phyloP scores from a whole-genome alignment of 2,113 vertebrate genomes.

The Lophius piscatorius region DNA sequence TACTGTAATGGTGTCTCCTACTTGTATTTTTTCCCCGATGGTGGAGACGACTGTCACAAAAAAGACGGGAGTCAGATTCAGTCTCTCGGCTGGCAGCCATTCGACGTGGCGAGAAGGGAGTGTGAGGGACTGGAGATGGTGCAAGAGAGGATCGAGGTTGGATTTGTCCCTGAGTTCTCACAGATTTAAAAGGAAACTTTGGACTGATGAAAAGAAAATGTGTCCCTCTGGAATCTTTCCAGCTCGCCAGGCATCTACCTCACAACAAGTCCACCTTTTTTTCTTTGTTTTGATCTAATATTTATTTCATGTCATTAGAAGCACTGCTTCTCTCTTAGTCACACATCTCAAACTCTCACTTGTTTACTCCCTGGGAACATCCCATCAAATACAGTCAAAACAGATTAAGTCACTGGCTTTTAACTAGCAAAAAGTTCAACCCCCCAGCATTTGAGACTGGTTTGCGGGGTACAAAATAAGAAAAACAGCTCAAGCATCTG shows the following conservation, averaged over 20 bases:
- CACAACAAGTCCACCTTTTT: slow-evolving; percentile 5
- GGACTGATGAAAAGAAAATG: slow-evolving; percentile 59
- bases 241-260: slow-evolving; percentile 18
- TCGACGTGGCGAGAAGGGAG: slow-evolving; percentile 43
- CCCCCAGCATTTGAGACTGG: no score
- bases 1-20: slow-evolving; percentile 54
- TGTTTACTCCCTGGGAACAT: slow-evolving; percentile 25
- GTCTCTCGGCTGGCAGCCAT: slow-evolving; percentile 51
- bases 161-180: slow-evolving; percentile 49
- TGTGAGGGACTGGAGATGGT: slow-evolving; percentile 31
- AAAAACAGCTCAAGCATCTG: background rate
- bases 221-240: slow-evolving; percentile 22
- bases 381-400: slow-evolving; percentile 2
- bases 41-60: slow-evolving; percentile 36
- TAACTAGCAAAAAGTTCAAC: slow-evolving; percentile 11
- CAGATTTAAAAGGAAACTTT: slow-evolving; percentile 51
- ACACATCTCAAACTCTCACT: slow-evolving; percentile 6
- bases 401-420: slow-evolving; percentile 12
- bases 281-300: slow-evolving; percentile 20
- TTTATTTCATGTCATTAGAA: slow-evolving; percentile 25
- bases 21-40: slow-evolving; percentile 37
- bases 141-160: slow-evolving; percentile 2
- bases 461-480: slow-evolving; percentile 7
- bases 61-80: slow-evolving; percentile 25
- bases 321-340: slow-evolving; percentile 16